Evolutionary conservation across 2,113 vertebrate genomes (phyloP).

Genomic region (Willisornis vidua): DNA sequence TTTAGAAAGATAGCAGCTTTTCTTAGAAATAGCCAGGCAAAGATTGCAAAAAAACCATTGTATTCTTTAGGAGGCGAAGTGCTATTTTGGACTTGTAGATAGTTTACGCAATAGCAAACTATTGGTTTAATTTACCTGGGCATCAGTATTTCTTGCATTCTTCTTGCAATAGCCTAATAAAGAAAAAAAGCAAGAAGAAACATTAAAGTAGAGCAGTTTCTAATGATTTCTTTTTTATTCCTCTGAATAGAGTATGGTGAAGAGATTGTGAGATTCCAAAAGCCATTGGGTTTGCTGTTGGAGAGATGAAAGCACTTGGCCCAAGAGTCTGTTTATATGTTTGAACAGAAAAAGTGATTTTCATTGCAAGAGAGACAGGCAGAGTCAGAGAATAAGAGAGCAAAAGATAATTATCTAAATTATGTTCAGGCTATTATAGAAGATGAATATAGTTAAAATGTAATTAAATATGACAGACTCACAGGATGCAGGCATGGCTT

Average conservation of each 20-base stretch:
- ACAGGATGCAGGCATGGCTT: slow-evolving; percentile 79
- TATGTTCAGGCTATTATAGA: slow-evolving; percentile 82
- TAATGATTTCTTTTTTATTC: background rate
- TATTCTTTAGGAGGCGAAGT: slow-evolving; percentile 18
- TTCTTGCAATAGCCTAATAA: background rate
- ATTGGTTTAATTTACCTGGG: slow-evolving; percentile 3
- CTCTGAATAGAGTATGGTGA: background rate
- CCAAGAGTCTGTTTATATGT: slow-evolving; percentile 72
- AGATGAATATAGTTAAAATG: slow-evolving; percentile 84
- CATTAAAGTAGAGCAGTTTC: background rate
- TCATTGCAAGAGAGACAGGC: slow-evolving; percentile 70
- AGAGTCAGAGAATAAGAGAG: slow-evolving; percentile 78
- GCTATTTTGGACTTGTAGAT: background rate
- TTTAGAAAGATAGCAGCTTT: slow-evolving; percentile 45
- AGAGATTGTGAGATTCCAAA: background rate
- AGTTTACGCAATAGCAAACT: background rate
- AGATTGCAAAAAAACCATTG: slow-evolving; percentile 31
- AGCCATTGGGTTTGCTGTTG: slow-evolving; percentile 23
- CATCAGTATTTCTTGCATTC: background rate
- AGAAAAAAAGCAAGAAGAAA: slow-evolving; percentile 16
- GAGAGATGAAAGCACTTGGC: slow-evolving; percentile 58
- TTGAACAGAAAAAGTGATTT: slow-evolving; percentile 75
- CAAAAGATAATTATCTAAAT: slow-evolving; percentile 84
- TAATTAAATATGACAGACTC: slow-evolving; percentile 83
- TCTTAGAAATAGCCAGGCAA: slow-evolving; percentile 32